phyloP scores from a whole-genome alignment of 2,797 vertebrate genomes.

The Muraenolepis orangiensis region DNA sequence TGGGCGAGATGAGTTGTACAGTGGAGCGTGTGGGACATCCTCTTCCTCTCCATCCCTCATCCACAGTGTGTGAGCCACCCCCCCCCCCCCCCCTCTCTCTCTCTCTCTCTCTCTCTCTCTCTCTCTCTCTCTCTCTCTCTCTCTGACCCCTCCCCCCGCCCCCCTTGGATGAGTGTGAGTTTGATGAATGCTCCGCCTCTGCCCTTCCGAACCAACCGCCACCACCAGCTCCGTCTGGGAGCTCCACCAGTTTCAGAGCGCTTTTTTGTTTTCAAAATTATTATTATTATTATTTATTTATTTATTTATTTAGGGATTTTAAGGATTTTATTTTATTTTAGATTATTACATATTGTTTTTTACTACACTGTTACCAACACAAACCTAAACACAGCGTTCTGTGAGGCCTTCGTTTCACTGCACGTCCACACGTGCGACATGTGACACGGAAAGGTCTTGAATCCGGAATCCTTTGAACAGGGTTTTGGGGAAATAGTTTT shows the following conservation, averaged over 20 bases:
- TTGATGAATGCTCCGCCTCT: slow-evolving; percentile 90
- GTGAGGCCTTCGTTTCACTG: too few relatives aligned
- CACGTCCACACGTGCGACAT: too few relatives aligned
- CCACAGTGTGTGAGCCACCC: slow-evolving; percentile 83
- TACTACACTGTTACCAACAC: not conserved
- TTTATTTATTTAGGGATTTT: not conserved
- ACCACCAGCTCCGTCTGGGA: slow-evolving; percentile 73
- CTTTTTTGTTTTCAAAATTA: too few relatives aligned
- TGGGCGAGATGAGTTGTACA: slow-evolving; percentile 56
- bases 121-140: too few relatives aligned
- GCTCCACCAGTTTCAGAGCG: slow-evolving; percentile 75
- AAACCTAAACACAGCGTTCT: too few relatives aligned
- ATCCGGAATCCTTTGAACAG: too few relatives aligned
- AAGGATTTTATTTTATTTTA: not conserved
- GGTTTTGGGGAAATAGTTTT: not conserved
- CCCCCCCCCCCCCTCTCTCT: slow-evolving; percentile 61
- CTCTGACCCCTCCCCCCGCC: slow-evolving; percentile 77
- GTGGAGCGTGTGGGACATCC: slow-evolving; percentile 69
- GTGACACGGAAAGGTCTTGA: too few relatives aligned
- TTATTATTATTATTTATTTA: not conserved
- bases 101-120: too few relatives aligned
- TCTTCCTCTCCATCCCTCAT: slow-evolving; percentile 81
- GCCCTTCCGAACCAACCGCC: slow-evolving; percentile 91
- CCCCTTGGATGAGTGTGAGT: slow-evolving; percentile 72
- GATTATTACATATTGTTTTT: too few relatives aligned